phyloP scores from a whole-genome alignment of 2,888 invertebrate species.

The Andrena dorsata region DNA sequence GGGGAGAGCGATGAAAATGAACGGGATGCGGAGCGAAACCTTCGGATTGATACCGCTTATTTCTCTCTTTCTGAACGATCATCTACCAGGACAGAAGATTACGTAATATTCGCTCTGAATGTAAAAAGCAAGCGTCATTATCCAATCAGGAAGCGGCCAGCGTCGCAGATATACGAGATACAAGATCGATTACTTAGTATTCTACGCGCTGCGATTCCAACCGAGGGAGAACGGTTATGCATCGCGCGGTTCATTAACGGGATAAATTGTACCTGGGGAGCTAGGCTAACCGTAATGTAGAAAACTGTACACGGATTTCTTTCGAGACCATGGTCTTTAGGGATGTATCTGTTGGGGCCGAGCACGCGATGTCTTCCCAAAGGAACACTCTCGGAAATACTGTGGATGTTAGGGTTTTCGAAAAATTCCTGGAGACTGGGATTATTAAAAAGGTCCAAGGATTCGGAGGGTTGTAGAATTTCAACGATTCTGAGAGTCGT shows the following conservation, averaged over 20 bases:
- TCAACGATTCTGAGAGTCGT: too few relatives aligned
- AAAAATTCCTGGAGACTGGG: background rate
- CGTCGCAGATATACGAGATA: constrained; percentile 2
- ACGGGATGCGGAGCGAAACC: background rate
- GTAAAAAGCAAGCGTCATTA: constrained; percentile 24
- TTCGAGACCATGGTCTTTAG: background rate
- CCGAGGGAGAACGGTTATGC: constrained; percentile 16
- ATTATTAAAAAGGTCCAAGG: too few relatives aligned
- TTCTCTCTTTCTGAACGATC: background rate
- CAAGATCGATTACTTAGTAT: constrained; percentile 42
- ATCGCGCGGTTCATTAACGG: constrained; percentile 35
- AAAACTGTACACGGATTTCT: background rate
- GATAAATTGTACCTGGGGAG: constrained; percentile 27
- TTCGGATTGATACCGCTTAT: constrained; percentile 1
- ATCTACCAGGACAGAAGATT: constrained; percentile 15
- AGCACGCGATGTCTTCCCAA: background rate
- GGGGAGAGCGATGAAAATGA: background rate
- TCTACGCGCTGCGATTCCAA: background rate
- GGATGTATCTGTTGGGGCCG: background rate
- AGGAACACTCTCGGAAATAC: background rate
- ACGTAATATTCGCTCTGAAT: constrained; percentile 24
- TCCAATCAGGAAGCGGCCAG: constrained; percentile 32
- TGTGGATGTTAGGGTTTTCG: background rate
- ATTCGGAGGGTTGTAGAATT: too few relatives aligned
- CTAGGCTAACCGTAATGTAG: background rate